phyloP scores from a whole-genome alignment of 2,888 invertebrate genomes.

The Xestia ashworthii region DNA sequence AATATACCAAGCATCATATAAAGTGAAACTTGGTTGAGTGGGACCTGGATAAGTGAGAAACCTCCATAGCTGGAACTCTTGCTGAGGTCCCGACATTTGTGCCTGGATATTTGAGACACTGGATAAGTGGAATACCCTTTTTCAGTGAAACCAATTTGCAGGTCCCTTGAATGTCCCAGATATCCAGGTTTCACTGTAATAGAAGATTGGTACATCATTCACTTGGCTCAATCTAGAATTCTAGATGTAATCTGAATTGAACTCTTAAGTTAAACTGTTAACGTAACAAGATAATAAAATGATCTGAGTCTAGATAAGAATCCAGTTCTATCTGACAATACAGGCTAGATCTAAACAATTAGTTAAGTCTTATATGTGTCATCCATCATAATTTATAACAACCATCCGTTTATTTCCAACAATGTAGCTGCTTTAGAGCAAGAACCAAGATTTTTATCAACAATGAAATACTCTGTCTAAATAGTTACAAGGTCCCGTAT shows the following conservation, averaged over 20 bases:
- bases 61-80: no score
- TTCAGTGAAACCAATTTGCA: no score
- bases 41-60: no score
- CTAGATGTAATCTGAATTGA: conserved; percentile 9
- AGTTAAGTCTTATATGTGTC: not conserved
- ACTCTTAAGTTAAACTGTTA: conserved; percentile 6
- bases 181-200: no score
- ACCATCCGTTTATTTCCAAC: not conserved
- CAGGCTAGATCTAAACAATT: not conserved
- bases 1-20: no score
- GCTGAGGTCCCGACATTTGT: no score
- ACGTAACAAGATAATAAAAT: conserved; percentile 16
- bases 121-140: no score
- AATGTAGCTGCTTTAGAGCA: not conserved
- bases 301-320: conserved; percentile 18
- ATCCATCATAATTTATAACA: conserved; percentile 2
- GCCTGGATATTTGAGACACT: no score
- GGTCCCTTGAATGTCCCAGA: no score
- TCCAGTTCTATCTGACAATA: conserved; percentile 3
- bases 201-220: conserved; percentile 6
- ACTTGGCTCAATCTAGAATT: conserved; percentile 9
- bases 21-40: no score
- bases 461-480: not conserved
- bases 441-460: not conserved
- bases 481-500: no score